A percentile compares a stretch with the other conserved stretches of the same genome.
These are phyloP conservation scores for Monodelphis domestica DNA, from an alignment of 2,797 vertebrate genomes.

Conservation along the genomic window DNA sequence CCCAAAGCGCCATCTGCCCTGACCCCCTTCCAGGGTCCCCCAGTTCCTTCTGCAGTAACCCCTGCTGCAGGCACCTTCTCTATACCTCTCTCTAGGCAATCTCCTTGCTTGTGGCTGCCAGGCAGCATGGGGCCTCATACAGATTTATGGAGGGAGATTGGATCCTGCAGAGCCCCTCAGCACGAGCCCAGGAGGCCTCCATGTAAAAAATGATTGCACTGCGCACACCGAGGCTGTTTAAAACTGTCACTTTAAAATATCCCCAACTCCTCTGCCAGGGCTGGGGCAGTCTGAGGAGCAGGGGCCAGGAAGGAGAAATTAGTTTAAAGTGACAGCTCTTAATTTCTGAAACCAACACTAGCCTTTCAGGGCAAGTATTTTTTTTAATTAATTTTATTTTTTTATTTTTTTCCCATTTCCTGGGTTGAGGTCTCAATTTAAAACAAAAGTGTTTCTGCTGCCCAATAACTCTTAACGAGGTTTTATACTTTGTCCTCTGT, in stretches of 20 bases:
- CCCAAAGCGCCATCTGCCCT: background rate
- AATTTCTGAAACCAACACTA: constrained; percentile 61
- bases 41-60: background rate
- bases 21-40: background rate
- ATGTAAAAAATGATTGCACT: constrained; percentile 49
- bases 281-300: constrained; percentile 12
- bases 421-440: constrained; percentile 45
- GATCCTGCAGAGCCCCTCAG: constrained; percentile 49
- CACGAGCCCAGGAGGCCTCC: constrained; percentile 36
- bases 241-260: constrained; percentile 70
- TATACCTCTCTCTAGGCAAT: background rate
- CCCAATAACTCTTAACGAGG: constrained; percentile 22
- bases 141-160: constrained; percentile 60
- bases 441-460: constrained; percentile 42
- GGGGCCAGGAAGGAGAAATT: constrained; percentile 35
- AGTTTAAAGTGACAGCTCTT: constrained; percentile 58
- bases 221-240: constrained; percentile 54
- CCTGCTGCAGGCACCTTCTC: background rate
- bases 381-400: background rate
- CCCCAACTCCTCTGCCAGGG: constrained; percentile 17
- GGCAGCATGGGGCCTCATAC: background rate
- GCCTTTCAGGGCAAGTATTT: background rate
- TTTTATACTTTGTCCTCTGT: background rate
- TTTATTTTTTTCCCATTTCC: constrained; percentile 3
- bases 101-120: background rate